phyloP scores from a whole-genome alignment of 2,113 vertebrate species.

The Tragelaphus imberbis region DNA sequence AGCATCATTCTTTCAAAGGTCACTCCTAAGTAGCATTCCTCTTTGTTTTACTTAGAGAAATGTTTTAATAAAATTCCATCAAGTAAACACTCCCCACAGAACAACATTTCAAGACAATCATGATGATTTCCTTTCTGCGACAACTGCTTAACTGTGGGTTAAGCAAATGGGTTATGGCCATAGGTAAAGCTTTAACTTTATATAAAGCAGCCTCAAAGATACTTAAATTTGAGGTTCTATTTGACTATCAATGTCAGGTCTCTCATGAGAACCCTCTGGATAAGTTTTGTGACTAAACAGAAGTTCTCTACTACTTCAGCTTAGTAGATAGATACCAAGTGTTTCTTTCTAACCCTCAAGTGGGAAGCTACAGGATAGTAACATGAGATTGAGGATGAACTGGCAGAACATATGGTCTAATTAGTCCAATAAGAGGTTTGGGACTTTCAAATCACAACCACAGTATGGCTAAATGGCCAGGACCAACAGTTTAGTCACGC shows the following conservation, averaged over 20 bases:
- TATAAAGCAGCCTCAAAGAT: neutral
- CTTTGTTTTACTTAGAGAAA: constrained; percentile 7
- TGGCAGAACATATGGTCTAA: neutral
- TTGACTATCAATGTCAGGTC: neutral
- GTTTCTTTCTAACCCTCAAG: neutral
- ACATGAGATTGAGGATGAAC: neutral
- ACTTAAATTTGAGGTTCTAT: neutral
- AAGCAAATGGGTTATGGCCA: neutral
- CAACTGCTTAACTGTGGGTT: neutral
- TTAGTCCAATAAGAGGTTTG: neutral
- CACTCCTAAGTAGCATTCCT: neutral
- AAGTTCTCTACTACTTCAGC: neutral
- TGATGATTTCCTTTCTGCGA: neutral
- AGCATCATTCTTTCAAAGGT: neutral
- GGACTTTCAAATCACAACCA: neutral
- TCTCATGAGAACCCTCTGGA: neutral
- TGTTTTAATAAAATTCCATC: constrained; percentile 33
- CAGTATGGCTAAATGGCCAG: neutral
- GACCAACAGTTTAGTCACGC: neutral
- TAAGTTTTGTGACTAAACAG: neutral
- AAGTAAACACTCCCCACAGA: neutral
- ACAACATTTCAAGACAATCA: neutral
- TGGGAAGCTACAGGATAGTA: neutral
- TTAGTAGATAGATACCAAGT: neutral
- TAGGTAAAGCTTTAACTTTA: neutral